Evolutionary conservation across 2,888 invertebrate species (phyloP), one percentile per base, ranked within the genome.

Genomic region (Euclidia mi): DNA sequence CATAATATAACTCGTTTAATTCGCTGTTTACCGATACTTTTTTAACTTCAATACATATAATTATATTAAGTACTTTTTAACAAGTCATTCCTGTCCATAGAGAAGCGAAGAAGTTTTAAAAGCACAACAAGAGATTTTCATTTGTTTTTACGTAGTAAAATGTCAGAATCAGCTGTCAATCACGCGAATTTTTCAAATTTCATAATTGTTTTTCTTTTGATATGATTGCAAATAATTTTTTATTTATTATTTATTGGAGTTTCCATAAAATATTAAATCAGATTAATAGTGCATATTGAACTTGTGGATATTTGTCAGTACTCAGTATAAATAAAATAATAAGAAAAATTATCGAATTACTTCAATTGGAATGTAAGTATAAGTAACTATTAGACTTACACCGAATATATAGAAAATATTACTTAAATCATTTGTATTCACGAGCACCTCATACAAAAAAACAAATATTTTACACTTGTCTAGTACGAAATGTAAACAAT

Each of bases 121-220:
- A 34, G 14, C 3, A 34, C 12, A 34, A 34, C 3, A 34, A 9
- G 14, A 14, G 3, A 41, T 48, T 52, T 56, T 44, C 29, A 44
- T 44, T 51, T 41, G 46, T 53, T 44, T 55, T 29, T 3, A 34
- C 7, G 20, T 43, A 20, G 50, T 37, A 2, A 7, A 55, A 59
- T 53, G 72, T 63, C 73, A 72, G 40, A 56, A 70, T 61, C 78
- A 79, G 76, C 72, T 80, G 76, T 68, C 66, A 72, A 29, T 47
- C 57, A 71, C 52, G 62, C 69, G 62, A 68, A 42, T 52, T 56
- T 70, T 75, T 60, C 45, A 65, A 74, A 66, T 65, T 65, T 61
- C 34, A 62, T 45, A 32, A n/a, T n/a, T 47, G 51, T 56, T 48
- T 65, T 44, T 52, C 43, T 56, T 65, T 57, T 57, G 56, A 45